Percentiles rank a stretch among this genome's conserved stretches.
Conservation (phyloP, 2,888 invertebrate genomes). For the Dugesia japonica region DNA sequence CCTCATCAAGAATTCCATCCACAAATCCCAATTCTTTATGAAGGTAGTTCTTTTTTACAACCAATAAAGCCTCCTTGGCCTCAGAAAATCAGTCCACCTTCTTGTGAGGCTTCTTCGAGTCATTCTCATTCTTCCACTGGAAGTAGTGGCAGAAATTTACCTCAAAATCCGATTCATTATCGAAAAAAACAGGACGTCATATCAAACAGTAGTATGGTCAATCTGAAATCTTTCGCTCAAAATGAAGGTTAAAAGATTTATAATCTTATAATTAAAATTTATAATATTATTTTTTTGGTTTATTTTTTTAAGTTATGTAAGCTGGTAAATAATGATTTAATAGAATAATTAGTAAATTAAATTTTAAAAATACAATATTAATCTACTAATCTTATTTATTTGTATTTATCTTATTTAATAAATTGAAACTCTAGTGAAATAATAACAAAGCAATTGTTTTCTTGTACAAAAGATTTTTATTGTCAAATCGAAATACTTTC, state of each 20-base stretch:
- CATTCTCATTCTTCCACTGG: slow-evolving; percentile 10
- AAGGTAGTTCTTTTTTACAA: background rate
- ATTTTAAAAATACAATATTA: too few relatives aligned
- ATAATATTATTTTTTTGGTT: too few relatives aligned
- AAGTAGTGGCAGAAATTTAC: slow-evolving; percentile 5
- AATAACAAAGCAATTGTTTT: too few relatives aligned
- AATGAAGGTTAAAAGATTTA: background rate
- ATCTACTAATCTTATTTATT: too few relatives aligned
- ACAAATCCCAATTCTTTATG: background rate
- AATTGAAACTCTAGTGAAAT: too few relatives aligned
- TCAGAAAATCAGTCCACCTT: background rate
- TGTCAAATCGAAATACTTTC: too few relatives aligned
- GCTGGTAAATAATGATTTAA: too few relatives aligned
- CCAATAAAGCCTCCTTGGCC: background rate
- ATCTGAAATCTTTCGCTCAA: background rate
- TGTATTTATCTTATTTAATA: too few relatives aligned
- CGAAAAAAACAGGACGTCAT: background rate
- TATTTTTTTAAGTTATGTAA: too few relatives aligned
- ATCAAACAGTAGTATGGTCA: background rate
- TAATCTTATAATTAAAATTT: too few relatives aligned
- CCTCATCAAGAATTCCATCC: background rate
- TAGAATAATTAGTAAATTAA: too few relatives aligned
- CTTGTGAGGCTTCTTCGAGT: slow-evolving; percentile 6
- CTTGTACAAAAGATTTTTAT: too few relatives aligned
- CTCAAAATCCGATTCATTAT: background rate